Base-by-base conservation (phyloP, 2,888 invertebrate genomes). In the Taphrorychus bicolor region DNA sequence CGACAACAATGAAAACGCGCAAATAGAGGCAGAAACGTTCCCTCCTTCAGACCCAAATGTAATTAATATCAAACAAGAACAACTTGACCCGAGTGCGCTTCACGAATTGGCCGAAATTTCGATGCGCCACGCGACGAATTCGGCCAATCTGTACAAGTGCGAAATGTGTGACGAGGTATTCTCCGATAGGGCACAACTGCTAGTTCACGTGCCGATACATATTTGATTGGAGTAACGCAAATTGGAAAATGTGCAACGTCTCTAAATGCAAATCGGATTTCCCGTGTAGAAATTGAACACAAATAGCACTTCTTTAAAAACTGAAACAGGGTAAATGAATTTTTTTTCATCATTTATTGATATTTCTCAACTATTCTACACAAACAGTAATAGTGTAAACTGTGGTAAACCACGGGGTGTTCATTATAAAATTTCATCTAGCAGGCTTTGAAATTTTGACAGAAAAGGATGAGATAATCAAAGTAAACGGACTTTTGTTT, bases 81-180 rank as follows among this genome's bases (percentile, higher is more conserved):
- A 82, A 0, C 79, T 83, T 14, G 84, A 85, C 64, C 77, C 80
- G 18, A 84, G 82, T 79, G 76, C 84, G 70, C 71, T 86, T 76
- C 81, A 85, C 79, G 78, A 85, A 81, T 74, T 85, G 76, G 82
- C 85, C 74, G 78, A 88, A 83, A 74, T 85, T 78, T 62, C 83
- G 80, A 72, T 88, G 81, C 80, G 80, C 56, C 82, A 82, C 66
- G 81, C 80, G 17, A 73, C 64, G 24, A 70, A 61, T 19, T 77
- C 80, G 52, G 79, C 81, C 69, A 82, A 78, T 70, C 73, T 89
- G 48, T 92, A 87, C 82, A 89, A 89, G 73, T 94, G 94, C 79
- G 93, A 93, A 81, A 93, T 94, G 91, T 94, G 94, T 80, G 87
- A 90, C 60, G 87, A 89, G 53, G 87, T 89, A 73, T 94, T 94